Base-by-base conservation (phyloP, 2,888 invertebrate species). In the Gryllus longicercus region DNA sequence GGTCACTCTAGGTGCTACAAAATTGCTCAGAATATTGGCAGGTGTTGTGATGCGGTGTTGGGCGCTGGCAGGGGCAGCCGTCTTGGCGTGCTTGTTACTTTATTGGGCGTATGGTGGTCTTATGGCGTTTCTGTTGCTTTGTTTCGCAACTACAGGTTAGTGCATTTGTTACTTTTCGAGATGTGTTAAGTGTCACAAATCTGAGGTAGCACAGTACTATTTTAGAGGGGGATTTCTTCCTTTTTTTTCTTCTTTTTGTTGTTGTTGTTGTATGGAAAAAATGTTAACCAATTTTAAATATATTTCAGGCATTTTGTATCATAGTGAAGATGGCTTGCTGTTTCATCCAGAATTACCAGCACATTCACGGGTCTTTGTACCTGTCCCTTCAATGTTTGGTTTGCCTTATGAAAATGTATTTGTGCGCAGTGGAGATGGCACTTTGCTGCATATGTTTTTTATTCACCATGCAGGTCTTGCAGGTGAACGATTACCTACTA, bases 261-360 rank as follows among this genome's bases (percentile, higher is more conserved):
- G 14, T 80, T 3, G 12, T 49, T 25, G 78, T 25, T 50, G 21
- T 74, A 63, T 63, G 23, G 11, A 74, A 74, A 74, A 11, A 74
- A 12, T 11, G 16, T 74, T n/a, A 11, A 74, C 14, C 16, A 23
- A 74, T 21, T 74, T 74, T 74, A 74, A 74, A 38, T 82, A 63
- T n/a, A 82, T 88, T 88, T 74, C 86, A 95, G 96, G 93, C 81
- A 91, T 95, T 83, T 88, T 96, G 78, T 97, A 97, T 87, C 93
- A 93, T 86, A 93, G 93, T 79, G 96, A 97, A 87, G 97, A 96
- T 87, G 90, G 92, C 85, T 89, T 97, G 77, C 88, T 98, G 5
- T 98, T 95, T 87, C 95, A 96, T 87, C 97, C 98, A 5, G 94
- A 96, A 85, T 91, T 95, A 84, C 97, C 97, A 63, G 91, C 93